A percentile compares a stretch with the other conserved stretches of the same genome.
Evolutionary conservation across 2,113 vertebrate species (phyloP).

Genomic region (Jacana jacana): DNA sequence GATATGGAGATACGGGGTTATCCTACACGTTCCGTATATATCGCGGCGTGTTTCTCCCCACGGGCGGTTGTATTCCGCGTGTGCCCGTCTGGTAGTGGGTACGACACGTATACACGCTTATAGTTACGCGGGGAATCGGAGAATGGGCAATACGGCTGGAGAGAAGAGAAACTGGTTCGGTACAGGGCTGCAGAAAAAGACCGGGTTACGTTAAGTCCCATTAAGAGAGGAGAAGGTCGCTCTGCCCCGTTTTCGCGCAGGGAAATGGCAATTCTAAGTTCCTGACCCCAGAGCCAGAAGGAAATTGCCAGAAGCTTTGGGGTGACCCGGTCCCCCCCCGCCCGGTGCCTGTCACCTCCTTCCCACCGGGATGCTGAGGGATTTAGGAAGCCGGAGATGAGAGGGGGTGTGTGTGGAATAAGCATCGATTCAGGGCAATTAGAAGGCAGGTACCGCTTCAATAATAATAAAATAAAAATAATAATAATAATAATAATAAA

Average conservation of each 20-base stretch:
- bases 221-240: background rate
- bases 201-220: constrained; percentile 1
- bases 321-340: background rate
- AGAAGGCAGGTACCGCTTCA: constrained; percentile 37
- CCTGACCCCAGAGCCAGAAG: background rate
- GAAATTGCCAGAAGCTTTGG: background rate
- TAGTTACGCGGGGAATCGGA: constrained; percentile 1
- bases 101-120: background rate
- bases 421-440: constrained; percentile 34
- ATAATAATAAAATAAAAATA: too few species aligned
- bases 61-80: background rate
- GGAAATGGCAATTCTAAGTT: background rate
- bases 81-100: background rate
- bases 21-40: background rate
- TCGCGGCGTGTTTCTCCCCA: background rate
- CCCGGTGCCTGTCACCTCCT: background rate
- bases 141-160: background rate
- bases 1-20: background rate
- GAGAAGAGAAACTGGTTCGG: background rate
- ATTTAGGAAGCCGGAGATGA: background rate
- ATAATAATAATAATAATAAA: too few species aligned
- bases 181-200: background rate
- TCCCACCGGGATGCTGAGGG: background rate
- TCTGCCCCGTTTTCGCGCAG: background rate
- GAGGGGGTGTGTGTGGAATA: background rate